Base-by-base conservation (phyloP, 2,113 vertebrate species). In the Corythornis cristatus region DNA sequence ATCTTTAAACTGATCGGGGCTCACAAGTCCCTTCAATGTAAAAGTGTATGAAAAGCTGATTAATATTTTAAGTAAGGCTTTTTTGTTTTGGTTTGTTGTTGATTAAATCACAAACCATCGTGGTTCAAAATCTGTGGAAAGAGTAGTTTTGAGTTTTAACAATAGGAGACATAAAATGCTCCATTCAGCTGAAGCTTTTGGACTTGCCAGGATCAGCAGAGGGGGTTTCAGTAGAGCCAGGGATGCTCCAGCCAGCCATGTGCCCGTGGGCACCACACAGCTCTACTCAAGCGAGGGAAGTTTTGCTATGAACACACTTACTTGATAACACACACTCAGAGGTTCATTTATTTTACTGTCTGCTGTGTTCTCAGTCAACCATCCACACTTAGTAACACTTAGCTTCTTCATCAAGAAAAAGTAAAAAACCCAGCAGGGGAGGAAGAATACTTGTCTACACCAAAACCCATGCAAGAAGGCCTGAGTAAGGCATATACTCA, bases 61-160 rank as follows among this genome's bases (percentile, higher is more conserved):
- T 8, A 65, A 48, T 50, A 65, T 0, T 21, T 5, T 6, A 86
- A 31, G 12, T 8, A 56, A 54, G 13, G 21, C 28, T 8, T 26
- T 35, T 60, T 31, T 58, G 20, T 33, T 57, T 58, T 37, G 33
- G 25, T n/a, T 26, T 53, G 18, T 15, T 25, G 5, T 20, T 53
- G n/a, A 29, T 43, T 28, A 68, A 71, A 16, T 50, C 53, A 61
- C 40, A 65, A 84, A 57, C n/a, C 42, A 23, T 0, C 8, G 3
- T 10, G 13, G 31, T 37, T 87, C 25, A 79, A 76, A 48, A 56
- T 8, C 31, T 51, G 31, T 42, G 5, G 48, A 22, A 81, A 48
- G 17, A n/a, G 16, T 11, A 79, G 66, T 50, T 90, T 84, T 90
- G 45, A 58, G 58, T 90, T 92, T 62, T 64, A n/a, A 56, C 46